Percentiles rank a stretch among this genome's conserved stretches.
Conservation (phyloP, 2,797 vertebrate species). For the Melanogrammus aeglefinus region DNA sequence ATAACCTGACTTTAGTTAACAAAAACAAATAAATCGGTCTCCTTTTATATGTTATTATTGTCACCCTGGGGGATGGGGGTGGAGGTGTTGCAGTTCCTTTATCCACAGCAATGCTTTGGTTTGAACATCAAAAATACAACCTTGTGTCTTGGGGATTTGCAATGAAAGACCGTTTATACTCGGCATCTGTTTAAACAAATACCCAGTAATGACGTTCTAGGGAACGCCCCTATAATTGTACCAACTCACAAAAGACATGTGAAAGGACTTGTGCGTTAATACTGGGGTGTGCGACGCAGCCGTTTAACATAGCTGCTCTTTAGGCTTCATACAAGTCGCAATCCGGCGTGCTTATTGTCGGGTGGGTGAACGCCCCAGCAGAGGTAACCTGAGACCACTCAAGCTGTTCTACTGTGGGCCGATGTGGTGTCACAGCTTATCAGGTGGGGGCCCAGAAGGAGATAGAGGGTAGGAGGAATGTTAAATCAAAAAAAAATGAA, state of each 20-base stretch:
- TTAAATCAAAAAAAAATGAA: slow-evolving; percentile 40
- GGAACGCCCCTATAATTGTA: neutral
- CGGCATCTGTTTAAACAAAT: slow-evolving; percentile 10
- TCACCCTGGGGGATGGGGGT: neutral
- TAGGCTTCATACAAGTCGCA: neutral
- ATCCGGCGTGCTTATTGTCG: neutral
- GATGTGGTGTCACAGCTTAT: slow-evolving; percentile 33
- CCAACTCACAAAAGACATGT: neutral
- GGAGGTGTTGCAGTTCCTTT: slow-evolving; percentile 17
- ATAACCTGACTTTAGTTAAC: slow-evolving; percentile 25
- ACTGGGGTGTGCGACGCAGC: neutral
- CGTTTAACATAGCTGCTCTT: neutral
- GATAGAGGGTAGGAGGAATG: slow-evolving; percentile 49
- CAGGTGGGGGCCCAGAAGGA: slow-evolving; percentile 39
- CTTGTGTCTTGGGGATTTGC: neutral
- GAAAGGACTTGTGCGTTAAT: neutral
- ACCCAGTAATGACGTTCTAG: neutral
- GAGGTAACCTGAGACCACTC: neutral
- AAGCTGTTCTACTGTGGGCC: neutral
- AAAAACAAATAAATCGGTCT: neutral
- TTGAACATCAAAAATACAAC: slow-evolving; percentile 19
- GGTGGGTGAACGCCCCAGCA: neutral
- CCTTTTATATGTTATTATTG: neutral
- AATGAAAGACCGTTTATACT: slow-evolving; percentile 12
- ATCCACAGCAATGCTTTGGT: slow-evolving; percentile 30